Evolutionary conservation across 2,888 invertebrate species (phyloP).

Genomic region (Aphelenchoides bicaudatus): DNA sequence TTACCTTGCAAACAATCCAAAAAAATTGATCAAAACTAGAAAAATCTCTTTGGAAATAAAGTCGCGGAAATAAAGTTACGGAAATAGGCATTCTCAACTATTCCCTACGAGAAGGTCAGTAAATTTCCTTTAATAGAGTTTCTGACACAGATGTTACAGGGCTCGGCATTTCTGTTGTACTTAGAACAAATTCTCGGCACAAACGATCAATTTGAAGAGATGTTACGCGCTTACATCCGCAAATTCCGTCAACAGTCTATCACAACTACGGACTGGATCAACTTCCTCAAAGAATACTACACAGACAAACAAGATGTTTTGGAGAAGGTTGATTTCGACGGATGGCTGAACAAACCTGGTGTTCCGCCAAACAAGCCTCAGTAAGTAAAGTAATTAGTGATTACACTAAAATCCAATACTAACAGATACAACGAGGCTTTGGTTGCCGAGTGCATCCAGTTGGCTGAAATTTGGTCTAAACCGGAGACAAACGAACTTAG

Average conservation of each 20-base stretch:
- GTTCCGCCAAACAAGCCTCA: constrained; percentile 82
- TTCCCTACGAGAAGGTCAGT: constrained; percentile 84
- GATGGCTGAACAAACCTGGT: constrained; percentile 64
- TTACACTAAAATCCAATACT: no score
- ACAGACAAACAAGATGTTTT: constrained; percentile 65
- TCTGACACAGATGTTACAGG: constrained; percentile 26
- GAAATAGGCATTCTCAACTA: constrained; percentile 77
- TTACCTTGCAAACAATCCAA: no score
- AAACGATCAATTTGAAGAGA: constrained; percentile 74
- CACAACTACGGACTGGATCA: constrained; percentile 77
- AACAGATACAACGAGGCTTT: constrained; percentile 70
- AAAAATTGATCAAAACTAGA: no score
- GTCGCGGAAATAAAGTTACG: no score
- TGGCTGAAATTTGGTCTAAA: constrained; percentile 67
- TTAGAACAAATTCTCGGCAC: constrained; percentile 79
- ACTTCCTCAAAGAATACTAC: constrained; percentile 72
- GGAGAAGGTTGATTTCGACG: constrained; percentile 63
- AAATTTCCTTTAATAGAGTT: not conserved
- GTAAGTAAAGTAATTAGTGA: no score
- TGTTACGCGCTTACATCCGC: constrained; percentile 76
- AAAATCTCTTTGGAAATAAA: no score
- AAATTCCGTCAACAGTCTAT: constrained; percentile 78
- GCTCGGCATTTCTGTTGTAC: constrained; percentile 80
- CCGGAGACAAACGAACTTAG: constrained; percentile 62
- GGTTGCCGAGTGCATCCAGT: constrained; percentile 67